Percentiles rank a stretch among this genome's conserved stretches.
Conservation (phyloP, 2,888 invertebrate species). For the Xiphydria camelus region DNA sequence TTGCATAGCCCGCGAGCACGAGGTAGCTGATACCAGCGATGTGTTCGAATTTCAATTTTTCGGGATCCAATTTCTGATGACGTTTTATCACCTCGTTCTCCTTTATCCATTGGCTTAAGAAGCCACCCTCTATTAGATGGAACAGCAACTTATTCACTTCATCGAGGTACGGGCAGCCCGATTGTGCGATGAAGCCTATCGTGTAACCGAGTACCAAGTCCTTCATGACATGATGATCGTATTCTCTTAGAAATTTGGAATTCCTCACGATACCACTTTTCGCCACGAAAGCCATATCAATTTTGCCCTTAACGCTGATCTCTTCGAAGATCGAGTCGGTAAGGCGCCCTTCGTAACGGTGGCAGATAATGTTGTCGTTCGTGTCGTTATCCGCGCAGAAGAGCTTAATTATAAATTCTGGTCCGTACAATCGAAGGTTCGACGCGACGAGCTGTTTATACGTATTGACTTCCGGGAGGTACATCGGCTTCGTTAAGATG, state of each 20-base stretch:
- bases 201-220: slow-evolving; percentile 2
- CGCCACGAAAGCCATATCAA: background rate
- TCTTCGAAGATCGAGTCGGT: background rate
- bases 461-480: background rate
- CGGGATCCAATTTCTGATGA: background rate
- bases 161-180: slow-evolving; percentile 3
- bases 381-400: background rate
- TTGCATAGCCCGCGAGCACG: background rate
- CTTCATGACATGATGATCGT: slow-evolving; percentile 1
- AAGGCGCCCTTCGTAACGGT: background rate
- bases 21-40: background rate
- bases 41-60: background rate
- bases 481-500: slow-evolving; percentile 3
- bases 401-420: background rate
- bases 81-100: background rate
- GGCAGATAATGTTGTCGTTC: background rate
- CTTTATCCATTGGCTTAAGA: slow-evolving; percentile 1
- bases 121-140: slow-evolving; percentile 3
- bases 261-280: background rate
- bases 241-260: slow-evolving; percentile 3
- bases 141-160: slow-evolving; percentile 1
- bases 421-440: slow-evolving; percentile 1
- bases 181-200: slow-evolving; percentile 1
- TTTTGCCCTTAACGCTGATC: background rate
- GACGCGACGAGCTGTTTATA: background rate